phyloP scores from a whole-genome alignment of 2,113 vertebrate species.

The Lamprologus callipterus region DNA sequence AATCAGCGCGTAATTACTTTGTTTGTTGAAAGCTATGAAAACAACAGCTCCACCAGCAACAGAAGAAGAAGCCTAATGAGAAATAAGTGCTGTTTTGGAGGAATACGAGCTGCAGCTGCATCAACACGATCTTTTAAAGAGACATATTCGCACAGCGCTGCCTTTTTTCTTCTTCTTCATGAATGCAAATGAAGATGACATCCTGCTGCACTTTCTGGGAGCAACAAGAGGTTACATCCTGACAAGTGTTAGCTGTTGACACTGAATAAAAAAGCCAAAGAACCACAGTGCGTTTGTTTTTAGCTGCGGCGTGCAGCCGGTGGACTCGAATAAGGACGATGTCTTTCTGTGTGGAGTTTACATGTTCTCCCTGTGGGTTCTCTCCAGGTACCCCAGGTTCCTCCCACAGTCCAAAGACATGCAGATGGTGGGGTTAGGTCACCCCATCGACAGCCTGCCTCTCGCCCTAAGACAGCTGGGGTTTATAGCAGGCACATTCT shows the following conservation, averaged over 20 bases:
- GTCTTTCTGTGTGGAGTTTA: not conserved
- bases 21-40: not conserved
- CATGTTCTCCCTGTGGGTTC: not conserved
- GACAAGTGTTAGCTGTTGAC: not conserved
- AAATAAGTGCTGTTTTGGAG: not conserved
- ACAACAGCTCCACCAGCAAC: not conserved
- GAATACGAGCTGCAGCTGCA: not conserved
- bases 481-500: not conserved
- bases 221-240: not conserved
- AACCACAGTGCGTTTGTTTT: not conserved
- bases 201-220: fast-evolving
- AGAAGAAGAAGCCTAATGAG: not conserved
- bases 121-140: not conserved
- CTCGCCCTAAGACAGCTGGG: not conserved
- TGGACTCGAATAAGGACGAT: not conserved
- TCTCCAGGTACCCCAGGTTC: not conserved
- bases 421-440: not conserved
- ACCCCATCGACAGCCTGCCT: not conserved
- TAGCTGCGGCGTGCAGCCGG: not conserved
- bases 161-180: fast-evolving
- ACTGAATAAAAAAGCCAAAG: not conserved
- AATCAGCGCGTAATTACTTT: not conserved
- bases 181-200: not conserved
- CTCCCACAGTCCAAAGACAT: not conserved
- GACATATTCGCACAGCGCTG: not conserved